phyloP scores from a whole-genome alignment of 2,113 vertebrate species.

The Capreolus pygargus region DNA sequence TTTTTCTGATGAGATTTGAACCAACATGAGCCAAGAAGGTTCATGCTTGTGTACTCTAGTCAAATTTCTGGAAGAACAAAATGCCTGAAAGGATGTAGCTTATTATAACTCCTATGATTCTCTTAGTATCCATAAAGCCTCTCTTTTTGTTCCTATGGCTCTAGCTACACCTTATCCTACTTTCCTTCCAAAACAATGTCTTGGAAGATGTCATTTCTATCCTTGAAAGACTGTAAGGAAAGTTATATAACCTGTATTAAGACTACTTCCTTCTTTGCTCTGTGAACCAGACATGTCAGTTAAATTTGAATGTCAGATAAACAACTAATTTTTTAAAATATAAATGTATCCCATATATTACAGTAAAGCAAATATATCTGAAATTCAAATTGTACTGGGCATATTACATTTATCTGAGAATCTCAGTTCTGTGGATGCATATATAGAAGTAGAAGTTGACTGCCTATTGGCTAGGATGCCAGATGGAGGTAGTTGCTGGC shows the following conservation, averaged over 20 bases:
- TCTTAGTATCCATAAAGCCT: not conserved
- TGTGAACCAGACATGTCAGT: not conserved
- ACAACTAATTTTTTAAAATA: not conserved
- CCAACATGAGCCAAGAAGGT: not conserved
- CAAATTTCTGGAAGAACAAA: not conserved
- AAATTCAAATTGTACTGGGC: not conserved
- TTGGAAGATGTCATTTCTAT: not conserved
- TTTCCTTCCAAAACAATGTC: not conserved
- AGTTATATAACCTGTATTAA: not conserved
- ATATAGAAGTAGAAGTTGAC: not conserved
- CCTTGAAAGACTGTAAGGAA: not conserved
- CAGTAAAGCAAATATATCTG: not conserved
- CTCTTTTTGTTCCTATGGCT: not conserved
- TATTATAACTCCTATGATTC: not conserved
- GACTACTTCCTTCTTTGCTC: not conserved
- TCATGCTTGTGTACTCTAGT: not conserved
- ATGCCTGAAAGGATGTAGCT: not conserved
- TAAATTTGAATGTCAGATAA: not conserved
- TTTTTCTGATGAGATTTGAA: not conserved
- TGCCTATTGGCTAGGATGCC: not conserved
- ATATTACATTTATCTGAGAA: not conserved
- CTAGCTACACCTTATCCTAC: not conserved
- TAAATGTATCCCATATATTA: not conserved
- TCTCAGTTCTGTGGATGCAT: too few species aligned
- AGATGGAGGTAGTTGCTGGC: not conserved